Evolutionary conservation across 2,797 vertebrate genomes (phyloP).

Genomic region (Myoxocephalus aenaeus): DNA sequence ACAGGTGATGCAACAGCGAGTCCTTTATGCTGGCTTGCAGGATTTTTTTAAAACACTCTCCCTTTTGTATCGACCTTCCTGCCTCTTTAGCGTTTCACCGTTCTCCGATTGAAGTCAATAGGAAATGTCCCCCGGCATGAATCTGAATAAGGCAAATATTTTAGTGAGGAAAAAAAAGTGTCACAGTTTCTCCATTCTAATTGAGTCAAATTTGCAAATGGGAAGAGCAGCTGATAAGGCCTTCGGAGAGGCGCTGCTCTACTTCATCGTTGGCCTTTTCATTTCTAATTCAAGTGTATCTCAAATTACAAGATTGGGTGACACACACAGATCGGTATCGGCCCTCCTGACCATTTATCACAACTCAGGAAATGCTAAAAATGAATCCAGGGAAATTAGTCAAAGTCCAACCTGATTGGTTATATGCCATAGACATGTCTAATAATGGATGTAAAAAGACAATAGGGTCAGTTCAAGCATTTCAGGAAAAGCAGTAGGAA

Average conservation of each 20-base stretch:
- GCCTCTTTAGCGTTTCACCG: slow-evolving; percentile 18
- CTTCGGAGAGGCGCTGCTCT: slow-evolving; percentile 35
- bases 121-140: not conserved
- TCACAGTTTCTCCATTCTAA: not conserved
- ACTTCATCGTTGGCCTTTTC: slow-evolving; percentile 18
- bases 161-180: not conserved
- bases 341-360: slow-evolving; percentile 38
- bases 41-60: slow-evolving; percentile 60
- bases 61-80: slow-evolving; percentile 44
- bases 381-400: slow-evolving; percentile 29
- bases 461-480: slow-evolving; percentile 26
- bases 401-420: slow-evolving; percentile 28
- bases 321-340: slow-evolving; percentile 35
- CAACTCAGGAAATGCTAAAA: slow-evolving; percentile 31
- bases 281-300: slow-evolving; percentile 38
- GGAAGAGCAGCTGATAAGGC: slow-evolving; percentile 29
- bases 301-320: slow-evolving; percentile 39
- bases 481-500: slow-evolving; percentile 4
- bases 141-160: slow-evolving; percentile 12
- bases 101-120: slow-evolving; percentile 15
- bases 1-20: slow-evolving; percentile 78
- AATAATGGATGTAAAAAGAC: slow-evolving; percentile 33
- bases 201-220: slow-evolving; percentile 4
- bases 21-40: slow-evolving; percentile 65
- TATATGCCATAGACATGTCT: slow-evolving; percentile 18